Evolutionary conservation across 2,888 invertebrate genomes (phyloP).

Genomic region (Diaprepes abbreviatus): DNA sequence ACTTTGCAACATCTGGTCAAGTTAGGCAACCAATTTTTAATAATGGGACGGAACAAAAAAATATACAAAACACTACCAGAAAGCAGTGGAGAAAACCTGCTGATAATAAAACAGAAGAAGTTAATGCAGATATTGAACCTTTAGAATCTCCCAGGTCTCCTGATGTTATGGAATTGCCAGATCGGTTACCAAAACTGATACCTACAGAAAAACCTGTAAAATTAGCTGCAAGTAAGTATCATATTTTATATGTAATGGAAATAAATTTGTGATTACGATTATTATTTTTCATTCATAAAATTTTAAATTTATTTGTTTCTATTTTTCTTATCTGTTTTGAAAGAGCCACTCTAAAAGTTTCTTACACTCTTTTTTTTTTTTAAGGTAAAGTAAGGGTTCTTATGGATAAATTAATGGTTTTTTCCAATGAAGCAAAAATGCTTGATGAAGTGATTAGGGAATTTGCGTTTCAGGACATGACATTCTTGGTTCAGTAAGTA

Average conservation of each 20-base stretch:
- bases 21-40: neutral
- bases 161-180: slow-evolving; percentile 32
- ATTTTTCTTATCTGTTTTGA: too few species aligned
- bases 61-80: neutral
- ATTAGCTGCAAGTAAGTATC: slow-evolving; percentile 47
- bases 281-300: too few species aligned
- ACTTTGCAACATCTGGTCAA: neutral
- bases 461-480: slow-evolving; percentile 52
- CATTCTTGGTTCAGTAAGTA: slow-evolving; percentile 57
- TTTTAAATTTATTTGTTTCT: too few species aligned
- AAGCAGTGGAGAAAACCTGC: neutral
- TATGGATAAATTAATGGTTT: slow-evolving; percentile 54
- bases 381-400: slow-evolving; percentile 52
- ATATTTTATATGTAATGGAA: too few species aligned
- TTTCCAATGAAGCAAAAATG: slow-evolving; percentile 55
- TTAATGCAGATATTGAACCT: neutral
- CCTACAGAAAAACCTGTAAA: slow-evolving; percentile 32
- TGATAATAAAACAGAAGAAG: neutral
- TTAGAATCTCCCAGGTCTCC: slow-evolving; percentile 42
- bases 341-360: too few species aligned
- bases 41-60: neutral
- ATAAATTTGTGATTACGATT: too few species aligned
- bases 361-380: too few species aligned
- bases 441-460: slow-evolving; percentile 54
- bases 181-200: slow-evolving; percentile 26